Evolutionary conservation across 2,797 vertebrate genomes (phyloP).

Genomic region (Peromyscus melanophrys): DNA sequence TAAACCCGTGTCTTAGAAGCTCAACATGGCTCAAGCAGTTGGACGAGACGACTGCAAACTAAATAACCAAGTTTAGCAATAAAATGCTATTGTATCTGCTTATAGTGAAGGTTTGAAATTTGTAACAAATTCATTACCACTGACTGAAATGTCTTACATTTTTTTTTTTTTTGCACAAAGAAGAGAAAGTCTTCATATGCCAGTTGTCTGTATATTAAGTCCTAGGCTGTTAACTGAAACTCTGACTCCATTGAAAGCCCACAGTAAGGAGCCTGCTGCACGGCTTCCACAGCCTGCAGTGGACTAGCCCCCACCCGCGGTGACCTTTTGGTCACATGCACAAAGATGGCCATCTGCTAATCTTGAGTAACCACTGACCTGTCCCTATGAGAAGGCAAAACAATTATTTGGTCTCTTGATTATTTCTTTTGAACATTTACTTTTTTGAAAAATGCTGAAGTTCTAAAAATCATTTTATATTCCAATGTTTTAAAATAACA

Average conservation of each 20-base stretch:
- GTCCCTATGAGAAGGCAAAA: constrained; percentile 84
- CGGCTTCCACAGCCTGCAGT: constrained; percentile 89
- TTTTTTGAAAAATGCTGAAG: constrained; percentile 83
- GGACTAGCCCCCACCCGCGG: constrained; percentile 88
- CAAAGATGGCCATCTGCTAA: constrained; percentile 91
- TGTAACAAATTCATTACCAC: constrained; percentile 20
- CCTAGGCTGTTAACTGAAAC: constrained; percentile 70
- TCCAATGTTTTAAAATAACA: constrained; percentile 39
- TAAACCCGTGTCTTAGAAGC: constrained; percentile 45
- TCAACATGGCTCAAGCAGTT: constrained; percentile 2
- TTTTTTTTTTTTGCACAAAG: background rate
- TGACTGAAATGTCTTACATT: background rate
- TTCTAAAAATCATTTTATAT: background rate
- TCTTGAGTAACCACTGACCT: constrained; percentile 90
- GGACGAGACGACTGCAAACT: constrained; percentile 32
- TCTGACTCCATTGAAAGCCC: constrained; percentile 31
- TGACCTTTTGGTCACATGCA: constrained; percentile 93
- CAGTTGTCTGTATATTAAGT: constrained; percentile 42
- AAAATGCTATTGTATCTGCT: constrained; percentile 19
- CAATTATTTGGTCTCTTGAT: constrained; percentile 66
- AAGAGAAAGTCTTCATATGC: constrained; percentile 34
- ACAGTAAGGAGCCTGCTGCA: constrained; percentile 67
- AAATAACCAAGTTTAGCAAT: constrained; percentile 32
- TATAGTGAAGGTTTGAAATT: constrained; percentile 44
- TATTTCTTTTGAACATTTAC: constrained; percentile 32